Evolutionary conservation across 2,888 invertebrate species (phyloP).

Genomic region (Cetonia aurata): DNA sequence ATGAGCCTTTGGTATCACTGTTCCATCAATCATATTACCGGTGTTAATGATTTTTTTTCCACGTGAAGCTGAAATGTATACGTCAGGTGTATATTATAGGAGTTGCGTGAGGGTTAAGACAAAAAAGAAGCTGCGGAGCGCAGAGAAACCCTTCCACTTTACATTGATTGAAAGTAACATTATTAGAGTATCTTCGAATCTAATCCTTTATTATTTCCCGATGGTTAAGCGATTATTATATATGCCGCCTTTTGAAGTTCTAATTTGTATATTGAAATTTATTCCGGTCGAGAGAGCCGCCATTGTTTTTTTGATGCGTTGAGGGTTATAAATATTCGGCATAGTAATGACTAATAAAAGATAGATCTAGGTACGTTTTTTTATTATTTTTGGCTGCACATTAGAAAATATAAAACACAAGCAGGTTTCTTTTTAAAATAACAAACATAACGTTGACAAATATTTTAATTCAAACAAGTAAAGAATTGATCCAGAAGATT

Average conservation of each 20-base stretch:
- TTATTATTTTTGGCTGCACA: neutral
- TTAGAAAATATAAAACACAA: no score
- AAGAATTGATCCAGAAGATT: no score
- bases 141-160: slow-evolving; percentile 26
- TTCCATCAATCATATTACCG: slow-evolving; percentile 38
- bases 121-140: slow-evolving; percentile 8
- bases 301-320: slow-evolving; percentile 27
- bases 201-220: slow-evolving; percentile 34
- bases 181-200: slow-evolving; percentile 39
- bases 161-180: slow-evolving; percentile 40
- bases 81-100: slow-evolving; percentile 16
- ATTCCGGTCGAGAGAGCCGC: slow-evolving; percentile 26
- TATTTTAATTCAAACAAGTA: no score
- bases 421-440: no score
- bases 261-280: slow-evolving; percentile 36
- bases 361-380: neutral
- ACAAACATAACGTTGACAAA: no score
- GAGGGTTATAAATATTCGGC: slow-evolving; percentile 22
- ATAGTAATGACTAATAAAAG: neutral
- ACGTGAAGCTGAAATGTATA: slow-evolving; percentile 28
- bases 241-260: slow-evolving; percentile 28
- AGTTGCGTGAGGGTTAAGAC: neutral
- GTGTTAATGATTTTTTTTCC: slow-evolving; percentile 33
- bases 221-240: slow-evolving; percentile 24
- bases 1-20: slow-evolving; percentile 25